These are phyloP conservation scores for Anguilla megastoma DNA, from an alignment of 2,797 vertebrate species.

Conservation along the genomic window DNA sequence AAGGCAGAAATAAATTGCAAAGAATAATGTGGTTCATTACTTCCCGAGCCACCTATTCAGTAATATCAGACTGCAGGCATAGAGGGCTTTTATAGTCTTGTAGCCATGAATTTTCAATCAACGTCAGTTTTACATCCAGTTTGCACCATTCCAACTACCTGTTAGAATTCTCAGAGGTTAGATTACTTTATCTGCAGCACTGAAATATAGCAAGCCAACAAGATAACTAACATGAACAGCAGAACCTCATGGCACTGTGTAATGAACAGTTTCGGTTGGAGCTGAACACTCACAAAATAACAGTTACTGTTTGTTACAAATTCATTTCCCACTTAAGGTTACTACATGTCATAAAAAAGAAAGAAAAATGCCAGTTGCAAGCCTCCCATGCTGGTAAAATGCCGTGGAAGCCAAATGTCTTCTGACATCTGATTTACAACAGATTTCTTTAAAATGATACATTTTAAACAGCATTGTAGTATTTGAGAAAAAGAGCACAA, in stretches of 20 bases:
- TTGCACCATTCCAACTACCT: not conserved
- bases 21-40: not conserved
- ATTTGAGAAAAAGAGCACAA: not conserved
- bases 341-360: not conserved
- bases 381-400: not conserved
- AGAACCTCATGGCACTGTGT: not conserved
- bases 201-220: slow-evolving; percentile 24
- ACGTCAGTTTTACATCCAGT: slow-evolving; percentile 18
- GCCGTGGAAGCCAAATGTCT: not conserved
- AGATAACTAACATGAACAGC: slow-evolving; percentile 1
- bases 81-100: too few relatives aligned
- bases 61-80: too few relatives aligned
- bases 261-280: not conserved
- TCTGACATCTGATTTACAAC: not conserved
- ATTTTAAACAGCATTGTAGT: too few relatives aligned
- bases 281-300: not conserved
- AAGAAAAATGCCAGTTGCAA: not conserved
- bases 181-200: not conserved
- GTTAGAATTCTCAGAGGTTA: not conserved
- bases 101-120: too few relatives aligned
- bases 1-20: not conserved
- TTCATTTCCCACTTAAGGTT: not conserved
- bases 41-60: not conserved
- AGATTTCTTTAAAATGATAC: not conserved
- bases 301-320: not conserved